Base-by-base conservation (phyloP, 2,888 invertebrate species). In the Julus scanicus region DNA sequence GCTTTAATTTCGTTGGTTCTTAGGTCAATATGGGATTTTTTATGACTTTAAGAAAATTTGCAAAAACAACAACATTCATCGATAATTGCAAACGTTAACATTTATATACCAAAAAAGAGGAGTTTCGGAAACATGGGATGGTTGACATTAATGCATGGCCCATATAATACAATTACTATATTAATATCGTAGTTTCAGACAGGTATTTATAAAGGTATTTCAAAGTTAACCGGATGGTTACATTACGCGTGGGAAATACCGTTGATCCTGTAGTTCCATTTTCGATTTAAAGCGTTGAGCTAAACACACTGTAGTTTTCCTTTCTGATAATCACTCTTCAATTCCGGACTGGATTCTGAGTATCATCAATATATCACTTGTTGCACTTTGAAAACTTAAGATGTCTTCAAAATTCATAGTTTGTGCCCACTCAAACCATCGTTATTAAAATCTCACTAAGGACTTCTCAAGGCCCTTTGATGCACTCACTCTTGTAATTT, bases 141-240 rank as follows among this genome's bases (percentile, higher is more conserved):
- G 63, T 71, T 71, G 20, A 71, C 63, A 20, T 71, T 20, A 71
- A 20, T 71, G 63, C 63, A 71, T 44, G 63, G 20, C 20, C 63
- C 63, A 20, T 71, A 57, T 57, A 57, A 57, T 71, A 71, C 63
- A 71, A 71, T 71, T 71, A 71, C 63, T 71, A 71, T 71, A 20
- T 20, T 71, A 71, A 71, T 71, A 20, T 20, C 20, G 5, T 20
- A 71, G 63, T 71, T 71, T 17, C 20, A 71, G 63, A 71, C 20
- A 20, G 20, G 5, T 71, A 20, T 71, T 71, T n/a, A n/a, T n/a
- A n/a, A n/a, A n/a, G n/a, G n/a, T n/a, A n/a, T n/a, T n/a, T n/a
- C n/a, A n/a, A n/a, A n/a, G n/a, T n/a, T n/a, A n/a, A 29, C 29
- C 20, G 0, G n/a, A 5, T 71, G 63, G 0, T 20, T 11, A 71